Evolutionary conservation across 2,888 invertebrate genomes (phyloP).

Genomic region (Drosophila fungiperda): DNA sequence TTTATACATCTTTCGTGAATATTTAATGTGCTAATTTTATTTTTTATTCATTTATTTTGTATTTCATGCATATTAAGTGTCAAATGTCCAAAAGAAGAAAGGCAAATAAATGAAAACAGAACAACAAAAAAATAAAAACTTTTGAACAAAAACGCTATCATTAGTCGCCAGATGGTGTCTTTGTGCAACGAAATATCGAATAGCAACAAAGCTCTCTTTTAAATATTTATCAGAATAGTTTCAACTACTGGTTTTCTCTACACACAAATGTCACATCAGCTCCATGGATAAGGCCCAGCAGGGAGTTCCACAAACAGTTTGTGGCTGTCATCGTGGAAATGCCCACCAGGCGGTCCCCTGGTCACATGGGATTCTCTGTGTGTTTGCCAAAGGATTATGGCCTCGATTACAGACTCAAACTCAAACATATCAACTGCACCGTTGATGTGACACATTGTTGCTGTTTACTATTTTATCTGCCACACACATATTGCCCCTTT

Average conservation of each 20-base stretch:
- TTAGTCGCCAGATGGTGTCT: slow-evolving; percentile 41
- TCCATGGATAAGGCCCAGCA: slow-evolving; percentile 27
- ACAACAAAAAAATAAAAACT: not conserved
- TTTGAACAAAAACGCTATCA: slow-evolving; percentile 2
- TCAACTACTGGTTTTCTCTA: not conserved
- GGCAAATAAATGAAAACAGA: slow-evolving; percentile 42
- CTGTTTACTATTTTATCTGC: not conserved
- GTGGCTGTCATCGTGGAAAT: slow-evolving; percentile 53
- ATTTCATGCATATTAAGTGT: slow-evolving; percentile 41
- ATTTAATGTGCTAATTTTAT: slow-evolving; percentile 7
- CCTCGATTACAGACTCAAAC: slow-evolving; percentile 33
- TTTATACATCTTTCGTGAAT: slow-evolving; percentile 14
- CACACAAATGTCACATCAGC: slow-evolving; percentile 38
- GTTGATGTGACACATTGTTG: slow-evolving; percentile 1
- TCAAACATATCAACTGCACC: slow-evolving; percentile 32
- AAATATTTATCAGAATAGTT: slow-evolving; percentile 66
- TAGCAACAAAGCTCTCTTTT: slow-evolving; percentile 37
- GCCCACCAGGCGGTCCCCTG: slow-evolving; percentile 8
- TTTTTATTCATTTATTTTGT: slow-evolving; percentile 25
- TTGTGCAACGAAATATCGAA: not conserved
- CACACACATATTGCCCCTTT: not conserved
- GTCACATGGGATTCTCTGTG: slow-evolving; percentile 7
- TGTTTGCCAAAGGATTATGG: slow-evolving; percentile 39
- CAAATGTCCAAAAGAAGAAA: slow-evolving; percentile 5
- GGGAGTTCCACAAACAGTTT: slow-evolving; percentile 12